A percentile compares a stretch with the other conserved stretches of the same genome.
Evolutionary conservation across 2,797 vertebrate genomes (phyloP).

Genomic region (Monodelphis domestica): DNA sequence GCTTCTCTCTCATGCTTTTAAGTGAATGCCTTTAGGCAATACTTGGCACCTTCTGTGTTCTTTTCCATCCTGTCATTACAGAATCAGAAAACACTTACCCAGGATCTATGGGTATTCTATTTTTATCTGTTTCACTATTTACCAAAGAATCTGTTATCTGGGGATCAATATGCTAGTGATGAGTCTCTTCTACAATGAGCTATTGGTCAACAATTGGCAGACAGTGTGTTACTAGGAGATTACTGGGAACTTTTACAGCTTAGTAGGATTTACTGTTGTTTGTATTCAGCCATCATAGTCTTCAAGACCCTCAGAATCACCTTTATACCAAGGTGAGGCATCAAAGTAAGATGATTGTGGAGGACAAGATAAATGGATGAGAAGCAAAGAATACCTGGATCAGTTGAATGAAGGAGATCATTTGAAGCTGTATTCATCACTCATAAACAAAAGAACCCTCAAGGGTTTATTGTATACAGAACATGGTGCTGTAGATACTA

Average conservation of each 20-base stretch:
- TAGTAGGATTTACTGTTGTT: neutral
- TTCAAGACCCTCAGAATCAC: neutral
- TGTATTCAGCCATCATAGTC: neutral
- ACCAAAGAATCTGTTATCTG: neutral
- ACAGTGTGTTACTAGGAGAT: neutral
- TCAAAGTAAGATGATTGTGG: neutral
- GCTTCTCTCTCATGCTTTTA: neutral
- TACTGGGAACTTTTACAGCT: neutral
- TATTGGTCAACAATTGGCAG: neutral
- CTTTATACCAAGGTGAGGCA: neutral
- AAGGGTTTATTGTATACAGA: neutral
- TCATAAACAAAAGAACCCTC: neutral
- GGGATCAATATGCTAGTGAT: neutral
- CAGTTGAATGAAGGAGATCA: neutral
- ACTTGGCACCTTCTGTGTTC: neutral
- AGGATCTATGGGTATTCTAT: neutral
- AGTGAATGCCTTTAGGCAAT: neutral
- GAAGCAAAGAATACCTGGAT: neutral
- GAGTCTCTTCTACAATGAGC: neutral
- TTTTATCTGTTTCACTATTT: neutral
- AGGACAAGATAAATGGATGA: neutral
- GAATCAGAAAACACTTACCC: neutral
- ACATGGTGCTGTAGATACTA: neutral
- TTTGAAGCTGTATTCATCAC: neutral
- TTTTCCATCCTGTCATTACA: neutral